Conservation (phyloP, 2,888 invertebrate genomes). For the Drosophila kanekoi region DNA sequence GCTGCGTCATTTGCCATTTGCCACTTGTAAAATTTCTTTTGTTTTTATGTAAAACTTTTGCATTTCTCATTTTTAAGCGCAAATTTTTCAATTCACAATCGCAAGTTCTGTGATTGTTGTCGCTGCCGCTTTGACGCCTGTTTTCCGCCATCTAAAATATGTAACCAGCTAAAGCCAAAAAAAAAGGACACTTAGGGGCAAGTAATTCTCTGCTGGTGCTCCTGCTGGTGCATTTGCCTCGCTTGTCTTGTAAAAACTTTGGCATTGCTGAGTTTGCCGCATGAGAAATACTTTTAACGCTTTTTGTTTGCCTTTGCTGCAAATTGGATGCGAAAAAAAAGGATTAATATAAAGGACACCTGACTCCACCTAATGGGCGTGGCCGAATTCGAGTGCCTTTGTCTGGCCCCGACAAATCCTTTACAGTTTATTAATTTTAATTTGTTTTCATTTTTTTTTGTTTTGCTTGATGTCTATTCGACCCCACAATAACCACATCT, state of each 20-base stretch:
- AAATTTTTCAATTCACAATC: slow-evolving; percentile 71
- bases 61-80: slow-evolving; percentile 52
- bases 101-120: slow-evolving; percentile 49
- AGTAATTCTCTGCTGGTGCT: slow-evolving; percentile 10
- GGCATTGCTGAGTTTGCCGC: slow-evolving; percentile 34
- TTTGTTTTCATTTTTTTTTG: slow-evolving; percentile 25
- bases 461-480: not conserved
- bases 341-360: slow-evolving; percentile 23
- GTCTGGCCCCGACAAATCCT: slow-evolving; percentile 37
- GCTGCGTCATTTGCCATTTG: slow-evolving; percentile 45
- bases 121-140: slow-evolving; percentile 56
- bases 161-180: slow-evolving; percentile 51
- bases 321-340: slow-evolving; percentile 50
- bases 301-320: slow-evolving; percentile 47
- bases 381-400: not conserved
- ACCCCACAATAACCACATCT: not conserved
- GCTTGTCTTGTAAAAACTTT: slow-evolving; percentile 45
- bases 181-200: slow-evolving; percentile 52
- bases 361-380: not conserved
- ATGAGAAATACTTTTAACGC: slow-evolving; percentile 50
- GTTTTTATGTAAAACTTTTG: slow-evolving; percentile 46
- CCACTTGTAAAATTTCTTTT: slow-evolving; percentile 48
- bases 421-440: slow-evolving; percentile 68
- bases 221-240: not conserved
- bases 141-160: slow-evolving; percentile 57